Evolutionary conservation across 2,113 vertebrate species (phyloP), one percentile per base, ranked within the genome.

Genomic region (Grus americana): DNA sequence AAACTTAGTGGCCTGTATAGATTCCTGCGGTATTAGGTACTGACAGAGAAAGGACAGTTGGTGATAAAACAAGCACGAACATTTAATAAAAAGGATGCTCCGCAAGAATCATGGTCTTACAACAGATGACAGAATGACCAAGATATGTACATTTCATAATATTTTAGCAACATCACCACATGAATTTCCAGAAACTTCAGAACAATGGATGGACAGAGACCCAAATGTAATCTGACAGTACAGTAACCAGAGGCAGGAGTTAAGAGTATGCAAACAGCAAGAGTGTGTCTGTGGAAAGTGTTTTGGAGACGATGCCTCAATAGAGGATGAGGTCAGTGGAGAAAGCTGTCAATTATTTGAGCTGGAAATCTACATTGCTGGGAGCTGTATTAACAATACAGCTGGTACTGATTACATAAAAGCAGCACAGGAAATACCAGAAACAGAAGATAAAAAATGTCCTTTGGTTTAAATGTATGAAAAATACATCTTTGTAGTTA

Each of bases 381-480:
- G 66, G 89, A 97, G 73, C 67, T 88, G 80, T 87, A 96, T 95
- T 95, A 96, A 89, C 92, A 89, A 81, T 93, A 82, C 96, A 95
- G 92, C 94, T 95, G 94, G 92, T 91, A 91, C 66, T 78, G 81
- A 95, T 97, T 96, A 95, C 75, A 92, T 92, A 95, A 95, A 95
- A 92, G 87, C 42, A 90, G 91, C 83, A 90, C 94, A 96, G 94
- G 97, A 97, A 97, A 96, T 97, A 92, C 91, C 92, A 96, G 87
- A 87, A 91, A 70, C 44, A 85, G 83, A 79, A 96, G 80, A 96
- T 75, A 61, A 94, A 96, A 95, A 96, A 83, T 6, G 58, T 75
- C 34, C 22, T 94, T 96, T 49, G 15, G 52, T 81, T 91, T 84
- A 88, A 86, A 75, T 58, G 36, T 85, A 95, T 62, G 70, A 96